phyloP scores from a whole-genome alignment of 2,888 invertebrate species.

The Drosophila macrothrix region DNA sequence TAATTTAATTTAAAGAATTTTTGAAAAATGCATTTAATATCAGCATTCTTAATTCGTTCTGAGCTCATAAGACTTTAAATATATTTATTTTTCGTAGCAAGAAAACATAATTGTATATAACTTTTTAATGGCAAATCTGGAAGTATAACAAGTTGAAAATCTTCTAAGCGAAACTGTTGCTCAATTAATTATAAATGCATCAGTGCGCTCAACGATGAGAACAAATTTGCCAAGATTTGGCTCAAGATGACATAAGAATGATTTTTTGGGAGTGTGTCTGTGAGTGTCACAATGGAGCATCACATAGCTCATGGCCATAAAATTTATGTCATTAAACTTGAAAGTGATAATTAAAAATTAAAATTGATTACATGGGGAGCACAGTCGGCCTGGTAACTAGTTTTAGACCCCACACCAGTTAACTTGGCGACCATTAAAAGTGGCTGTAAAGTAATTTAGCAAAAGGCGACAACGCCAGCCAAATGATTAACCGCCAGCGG shows the following conservation, averaged over 20 bases:
- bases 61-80: not conserved
- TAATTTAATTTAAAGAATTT: not conserved
- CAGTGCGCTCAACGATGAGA: slow-evolving; percentile 1
- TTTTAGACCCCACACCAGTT: slow-evolving; percentile 4
- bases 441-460: slow-evolving; percentile 75
- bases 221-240: slow-evolving; percentile 13
- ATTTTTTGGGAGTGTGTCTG: not conserved
- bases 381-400: slow-evolving; percentile 10
- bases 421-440: slow-evolving; percentile 68
- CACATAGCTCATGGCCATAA: slow-evolving; percentile 73
- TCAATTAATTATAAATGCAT: slow-evolving; percentile 38
- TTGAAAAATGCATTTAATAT: not conserved
- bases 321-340: slow-evolving; percentile 76
- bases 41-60: not conserved
- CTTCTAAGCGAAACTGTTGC: slow-evolving; percentile 20
- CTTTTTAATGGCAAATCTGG: not conserved
- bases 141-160: not conserved
- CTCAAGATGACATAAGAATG: not conserved
- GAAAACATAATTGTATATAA: not conserved
- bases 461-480: slow-evolving; percentile 46
- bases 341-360: slow-evolving; percentile 79
- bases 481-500: slow-evolving; percentile 62
- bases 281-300: slow-evolving; percentile 38
- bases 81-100: not conserved
- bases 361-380: slow-evolving; percentile 62